Conservation (phyloP, 1,140 invertebrate genomes). For the Episyrphus balteatus region DNA sequence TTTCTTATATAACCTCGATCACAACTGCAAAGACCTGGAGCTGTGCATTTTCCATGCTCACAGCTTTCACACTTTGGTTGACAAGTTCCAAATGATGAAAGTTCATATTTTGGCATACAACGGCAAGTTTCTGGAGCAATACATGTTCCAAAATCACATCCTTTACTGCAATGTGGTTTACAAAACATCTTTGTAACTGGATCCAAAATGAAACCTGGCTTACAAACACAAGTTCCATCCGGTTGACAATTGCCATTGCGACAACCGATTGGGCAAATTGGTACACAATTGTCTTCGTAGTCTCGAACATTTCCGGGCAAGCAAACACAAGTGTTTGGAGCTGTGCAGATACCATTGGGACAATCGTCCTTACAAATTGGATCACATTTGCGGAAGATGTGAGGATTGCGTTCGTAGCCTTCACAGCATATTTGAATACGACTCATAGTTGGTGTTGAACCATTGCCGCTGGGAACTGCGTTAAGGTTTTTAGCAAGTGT, state of each 20-base stretch:
- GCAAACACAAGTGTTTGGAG: slow-evolving; percentile 46
- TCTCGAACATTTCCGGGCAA: slow-evolving; percentile 45
- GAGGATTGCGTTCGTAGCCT: slow-evolving; percentile 47
- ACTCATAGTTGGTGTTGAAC: slow-evolving; percentile 46
- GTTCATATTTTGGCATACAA: slow-evolving; percentile 38
- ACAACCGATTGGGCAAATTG: slow-evolving; percentile 32
- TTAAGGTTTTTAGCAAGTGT: slow-evolving; percentile 34
- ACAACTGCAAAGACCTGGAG: slow-evolving; percentile 44
- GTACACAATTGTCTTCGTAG: slow-evolving; percentile 25
- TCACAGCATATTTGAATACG: slow-evolving; percentile 48
- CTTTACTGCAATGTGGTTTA: slow-evolving; percentile 43
- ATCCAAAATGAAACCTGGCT: slow-evolving; percentile 48
- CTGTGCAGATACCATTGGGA: slow-evolving; percentile 45
- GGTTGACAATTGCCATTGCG: slow-evolving; percentile 41
- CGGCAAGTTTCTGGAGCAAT: slow-evolving; percentile 43
- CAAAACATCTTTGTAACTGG: slow-evolving; percentile 40
- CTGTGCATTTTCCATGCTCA: slow-evolving; percentile 40
- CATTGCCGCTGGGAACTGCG: slow-evolving; percentile 41
- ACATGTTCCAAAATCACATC: slow-evolving; percentile 46
- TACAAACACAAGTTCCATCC: slow-evolving; percentile 45
- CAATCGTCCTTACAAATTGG: slow-evolving; percentile 45
- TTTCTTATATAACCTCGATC: slow-evolving; percentile 37
- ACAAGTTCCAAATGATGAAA: slow-evolving; percentile 30
- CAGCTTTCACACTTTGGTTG: slow-evolving; percentile 38
- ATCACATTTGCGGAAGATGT: slow-evolving; percentile 43